These are phyloP conservation scores for Spodoptera picta DNA, from an alignment of 2,888 invertebrate genomes.

Conservation along the genomic window DNA sequence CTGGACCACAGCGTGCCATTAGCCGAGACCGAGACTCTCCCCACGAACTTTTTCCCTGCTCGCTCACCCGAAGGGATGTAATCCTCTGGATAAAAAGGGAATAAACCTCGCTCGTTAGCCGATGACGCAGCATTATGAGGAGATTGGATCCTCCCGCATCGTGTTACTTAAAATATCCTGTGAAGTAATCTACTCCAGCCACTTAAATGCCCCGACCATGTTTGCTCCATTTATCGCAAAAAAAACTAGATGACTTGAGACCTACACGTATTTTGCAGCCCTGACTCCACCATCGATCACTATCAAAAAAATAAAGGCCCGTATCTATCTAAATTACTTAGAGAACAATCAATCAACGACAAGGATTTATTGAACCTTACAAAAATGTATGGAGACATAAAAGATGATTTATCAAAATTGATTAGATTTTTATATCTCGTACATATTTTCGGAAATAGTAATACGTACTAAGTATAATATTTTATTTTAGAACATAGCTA, in stretches of 20 bases:
- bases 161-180: slow-evolving; percentile 52
- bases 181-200: slow-evolving; percentile 27
- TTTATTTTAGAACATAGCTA: too few relatives aligned
- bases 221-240: slow-evolving; percentile 25
- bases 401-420: slow-evolving; percentile 21
- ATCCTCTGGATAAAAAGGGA: slow-evolving; percentile 51
- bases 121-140: slow-evolving; percentile 61
- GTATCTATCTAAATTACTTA: slow-evolving; percentile 46
- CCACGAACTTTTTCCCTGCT: slow-evolving; percentile 40
- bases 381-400: slow-evolving; percentile 31
- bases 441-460: too few relatives aligned
- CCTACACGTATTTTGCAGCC: slow-evolving; percentile 24
- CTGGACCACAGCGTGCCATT: slow-evolving; percentile 48
- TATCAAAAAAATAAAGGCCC: slow-evolving; percentile 31
- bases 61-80: slow-evolving; percentile 30
- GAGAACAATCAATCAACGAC: slow-evolving; percentile 48
- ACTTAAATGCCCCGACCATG: slow-evolving; percentile 20
- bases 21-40: slow-evolving; percentile 25
- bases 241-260: slow-evolving; percentile 8
- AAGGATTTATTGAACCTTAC: slow-evolving; percentile 44
- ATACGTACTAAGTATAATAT: too few relatives aligned
- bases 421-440: slow-evolving; percentile 14
- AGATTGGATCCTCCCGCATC: slow-evolving; percentile 57
- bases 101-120: slow-evolving; percentile 59
- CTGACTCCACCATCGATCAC: slow-evolving; percentile 39